Conservation (phyloP, 2,888 invertebrate species). For the Eupithecia vulgata region DNA sequence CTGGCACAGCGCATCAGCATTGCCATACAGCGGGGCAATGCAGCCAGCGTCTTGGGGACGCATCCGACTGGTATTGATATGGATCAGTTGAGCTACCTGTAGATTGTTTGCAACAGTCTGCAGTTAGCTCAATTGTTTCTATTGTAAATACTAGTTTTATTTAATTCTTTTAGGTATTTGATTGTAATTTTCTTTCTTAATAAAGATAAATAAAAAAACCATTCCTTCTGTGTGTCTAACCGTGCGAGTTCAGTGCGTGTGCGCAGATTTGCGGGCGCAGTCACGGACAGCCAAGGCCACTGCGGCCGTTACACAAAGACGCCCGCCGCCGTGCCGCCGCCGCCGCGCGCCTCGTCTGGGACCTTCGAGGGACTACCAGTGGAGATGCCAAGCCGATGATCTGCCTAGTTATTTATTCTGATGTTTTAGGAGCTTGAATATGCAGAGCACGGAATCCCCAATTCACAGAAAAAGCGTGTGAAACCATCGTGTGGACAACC, state of each 20-base stretch:
- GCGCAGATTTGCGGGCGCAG: constrained; percentile 32
- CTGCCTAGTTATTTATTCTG: neutral
- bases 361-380: neutral
- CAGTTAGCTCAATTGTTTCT: too few relatives aligned
- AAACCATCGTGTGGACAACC: neutral
- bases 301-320: constrained; percentile 63
- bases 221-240: neutral
- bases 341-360: neutral
- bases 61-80: too few relatives aligned
- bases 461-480: neutral
- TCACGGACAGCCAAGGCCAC: constrained; percentile 64
- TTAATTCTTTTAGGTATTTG: too few relatives aligned
- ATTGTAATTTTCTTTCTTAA: too few relatives aligned
- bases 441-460: constrained; percentile 1
- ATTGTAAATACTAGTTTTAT: too few relatives aligned
- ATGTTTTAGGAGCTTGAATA: constrained; percentile 1
- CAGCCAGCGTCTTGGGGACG: too few relatives aligned
- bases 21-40: too few relatives aligned
- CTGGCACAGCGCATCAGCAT: too few relatives aligned
- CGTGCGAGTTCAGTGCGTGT: constrained; percentile 15
- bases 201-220: too few relatives aligned
- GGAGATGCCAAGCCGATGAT: constrained; percentile 2
- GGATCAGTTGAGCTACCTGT: too few relatives aligned
- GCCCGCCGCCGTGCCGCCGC: too few relatives aligned
- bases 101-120: too few relatives aligned